Percentiles rank a stretch among this genome's conserved stretches.
These are phyloP conservation scores for Megalops cyprinoides DNA, from an alignment of 2,797 vertebrate species.

Conservation along the genomic window DNA sequence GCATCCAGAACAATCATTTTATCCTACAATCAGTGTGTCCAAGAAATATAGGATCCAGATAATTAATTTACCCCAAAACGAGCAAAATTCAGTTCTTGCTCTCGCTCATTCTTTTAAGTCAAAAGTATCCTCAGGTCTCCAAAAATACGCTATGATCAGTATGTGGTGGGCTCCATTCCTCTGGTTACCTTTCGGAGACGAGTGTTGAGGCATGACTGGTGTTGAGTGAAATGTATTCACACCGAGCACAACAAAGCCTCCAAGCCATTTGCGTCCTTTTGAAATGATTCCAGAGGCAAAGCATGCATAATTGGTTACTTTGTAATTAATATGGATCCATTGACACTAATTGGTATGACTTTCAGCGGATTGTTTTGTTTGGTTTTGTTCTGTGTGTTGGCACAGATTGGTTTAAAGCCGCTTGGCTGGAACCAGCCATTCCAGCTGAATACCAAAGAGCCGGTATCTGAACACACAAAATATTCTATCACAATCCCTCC, in stretches of 20 bases:
- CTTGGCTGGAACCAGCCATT: background rate
- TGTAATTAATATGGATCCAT: slow-evolving; percentile 19
- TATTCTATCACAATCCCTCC: too few relatives aligned
- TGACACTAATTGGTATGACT: slow-evolving; percentile 17
- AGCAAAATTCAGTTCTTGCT: too few relatives aligned
- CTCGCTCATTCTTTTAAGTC: background rate
- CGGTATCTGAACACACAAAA: background rate
- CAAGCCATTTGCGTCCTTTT: background rate
- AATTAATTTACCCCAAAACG: too few relatives aligned
- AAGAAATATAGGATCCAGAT: background rate
- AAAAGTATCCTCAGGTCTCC: background rate
- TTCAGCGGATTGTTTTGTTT: slow-evolving; percentile 1
- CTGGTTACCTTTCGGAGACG: background rate
- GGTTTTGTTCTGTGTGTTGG: slow-evolving; percentile 1
- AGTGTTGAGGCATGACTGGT: background rate
- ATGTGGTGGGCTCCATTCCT: background rate
- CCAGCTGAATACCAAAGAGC: slow-evolving; percentile 2
- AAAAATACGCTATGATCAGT: background rate
- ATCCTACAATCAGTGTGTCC: background rate
- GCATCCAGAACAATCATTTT: background rate
- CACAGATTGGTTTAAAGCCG: background rate
- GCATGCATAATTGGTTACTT: slow-evolving; percentile 1
- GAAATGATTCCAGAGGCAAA: background rate
- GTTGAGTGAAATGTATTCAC: background rate
- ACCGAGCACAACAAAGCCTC: background rate